Conservation (phyloP, 2,888 invertebrate genomes). For the Agrochola macilenta region DNA sequence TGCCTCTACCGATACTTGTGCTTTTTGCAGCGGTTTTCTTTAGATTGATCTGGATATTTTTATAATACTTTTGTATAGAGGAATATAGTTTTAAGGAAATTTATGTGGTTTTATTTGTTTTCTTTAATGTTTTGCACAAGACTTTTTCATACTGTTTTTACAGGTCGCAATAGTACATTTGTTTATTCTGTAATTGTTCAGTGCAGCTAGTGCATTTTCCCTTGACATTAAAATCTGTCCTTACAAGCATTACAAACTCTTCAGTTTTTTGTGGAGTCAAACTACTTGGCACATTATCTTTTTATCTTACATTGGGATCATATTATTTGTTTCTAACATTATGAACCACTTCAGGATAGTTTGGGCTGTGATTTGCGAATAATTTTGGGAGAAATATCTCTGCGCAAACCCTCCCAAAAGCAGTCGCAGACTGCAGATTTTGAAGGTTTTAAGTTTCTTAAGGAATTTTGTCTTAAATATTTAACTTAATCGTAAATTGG, state of each 20-base stretch:
- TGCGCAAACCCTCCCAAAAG: no score
- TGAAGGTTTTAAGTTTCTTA: no score
- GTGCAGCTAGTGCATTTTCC: neutral
- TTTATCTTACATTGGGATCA: no score
- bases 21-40: constrained; percentile 84
- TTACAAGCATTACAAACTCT: neutral
- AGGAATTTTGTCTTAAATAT: no score
- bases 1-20: constrained; percentile 80
- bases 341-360: no score
- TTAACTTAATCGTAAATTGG: no score
- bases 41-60: constrained; percentile 85
- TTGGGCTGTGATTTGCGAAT: no score
- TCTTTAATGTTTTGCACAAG: neutral
- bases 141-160: neutral
- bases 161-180: no score
- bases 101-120: constrained; percentile 60
- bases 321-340: no score
- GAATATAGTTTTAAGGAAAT: constrained; percentile 62
- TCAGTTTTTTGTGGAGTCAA: neutral
- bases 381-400: no score
- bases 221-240: constrained; percentile 30
- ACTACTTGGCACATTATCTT: no score
- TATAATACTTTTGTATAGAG: constrained; percentile 70
- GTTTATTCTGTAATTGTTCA: neutral
- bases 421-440: no score